Evolutionary conservation across 2,113 vertebrate genomes (phyloP), one percentile per base, ranked within the genome.

Genomic region (Cinclus mexicanus): DNA sequence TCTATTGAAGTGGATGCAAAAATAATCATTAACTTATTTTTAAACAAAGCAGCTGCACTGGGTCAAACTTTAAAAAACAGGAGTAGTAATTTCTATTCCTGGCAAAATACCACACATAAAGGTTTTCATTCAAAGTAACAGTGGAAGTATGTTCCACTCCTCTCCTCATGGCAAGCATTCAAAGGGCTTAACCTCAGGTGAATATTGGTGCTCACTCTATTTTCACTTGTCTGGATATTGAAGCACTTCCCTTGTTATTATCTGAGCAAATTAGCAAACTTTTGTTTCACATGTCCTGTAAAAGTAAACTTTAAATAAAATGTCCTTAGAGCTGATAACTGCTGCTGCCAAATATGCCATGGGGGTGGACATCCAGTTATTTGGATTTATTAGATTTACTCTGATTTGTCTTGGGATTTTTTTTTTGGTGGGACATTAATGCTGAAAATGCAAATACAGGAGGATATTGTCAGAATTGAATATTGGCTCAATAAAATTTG

Each of bases 41-140:
- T 80, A 78, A 97, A 93, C 57, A 90, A 94, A 95, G 82, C 94
- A 96, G 84, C 93, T 96, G 94, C 69, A 49, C 14, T 94, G 65
- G 70, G 65, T 92, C 94, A 90, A 33, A 87, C 83, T 93, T 94
- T 26, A 84, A 93, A 96, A 95, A 89, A 47, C 15, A 56, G 29
- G 44, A 91, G 52, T 89, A 91, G 52, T 89, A 65, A 94, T 89
- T 94, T 87, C 76, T 72, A 0, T 65, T 92, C 33, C 41, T 94
- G 94, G 89, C 84, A 92, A 83, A 94, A 75, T 80, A 83, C 29
- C 74, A 13, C n/a, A 8, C 50, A 17, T 21, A 50, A 79, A 67
- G 31, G 42, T 83, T 64, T 70, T 64, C 17, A 19, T 78, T 94
- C 47, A 31, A 26, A 96, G 63, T 70, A 79, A 55, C 11, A 42